A percentile compares a stretch with the other conserved stretches of the same genome.
phyloP scores from a whole-genome alignment of 1,140 invertebrate genomes.

The Trichoplusia ni region DNA sequence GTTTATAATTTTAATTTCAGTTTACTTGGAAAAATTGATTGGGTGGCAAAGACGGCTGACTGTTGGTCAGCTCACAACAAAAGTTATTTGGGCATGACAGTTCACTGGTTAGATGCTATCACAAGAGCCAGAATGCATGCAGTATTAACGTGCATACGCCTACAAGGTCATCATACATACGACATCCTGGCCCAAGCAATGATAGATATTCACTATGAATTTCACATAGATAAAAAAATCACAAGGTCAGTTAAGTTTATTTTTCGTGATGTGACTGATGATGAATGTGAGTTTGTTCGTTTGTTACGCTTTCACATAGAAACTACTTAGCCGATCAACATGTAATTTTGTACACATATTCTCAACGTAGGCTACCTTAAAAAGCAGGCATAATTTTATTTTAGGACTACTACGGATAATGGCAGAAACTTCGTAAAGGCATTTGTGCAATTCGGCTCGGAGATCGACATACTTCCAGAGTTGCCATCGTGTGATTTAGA shows the following conservation, averaged over 20 bases:
- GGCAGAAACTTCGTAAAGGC: slow-evolving; percentile 25
- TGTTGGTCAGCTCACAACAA: slow-evolving; percentile 17
- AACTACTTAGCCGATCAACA: not conserved
- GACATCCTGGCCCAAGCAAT: slow-evolving; percentile 21
- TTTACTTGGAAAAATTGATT: slow-evolving; percentile 15
- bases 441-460: slow-evolving; percentile 26
- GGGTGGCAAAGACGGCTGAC: slow-evolving; percentile 18
- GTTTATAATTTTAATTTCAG: slow-evolving; percentile 14
- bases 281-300: too few relatives aligned
- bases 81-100: slow-evolving; percentile 21
- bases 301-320: not conserved
- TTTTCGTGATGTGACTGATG: too few relatives aligned
- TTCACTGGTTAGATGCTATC: slow-evolving; percentile 19
- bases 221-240: slow-evolving; percentile 22
- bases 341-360: too few relatives aligned
- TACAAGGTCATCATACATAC: slow-evolving; percentile 21
- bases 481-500: slow-evolving; percentile 24
- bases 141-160: slow-evolving; percentile 13
- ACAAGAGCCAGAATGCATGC: slow-evolving; percentile 20
- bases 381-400: not conserved
- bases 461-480: slow-evolving; percentile 19
- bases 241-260: slow-evolving; percentile 6
- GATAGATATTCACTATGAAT: slow-evolving; percentile 23
- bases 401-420: slow-evolving; percentile 22
- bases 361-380: not conserved